These are phyloP conservation scores for Numenius phaeopus DNA, from an alignment of 2,797 vertebrate genomes.

Conservation along the genomic window DNA sequence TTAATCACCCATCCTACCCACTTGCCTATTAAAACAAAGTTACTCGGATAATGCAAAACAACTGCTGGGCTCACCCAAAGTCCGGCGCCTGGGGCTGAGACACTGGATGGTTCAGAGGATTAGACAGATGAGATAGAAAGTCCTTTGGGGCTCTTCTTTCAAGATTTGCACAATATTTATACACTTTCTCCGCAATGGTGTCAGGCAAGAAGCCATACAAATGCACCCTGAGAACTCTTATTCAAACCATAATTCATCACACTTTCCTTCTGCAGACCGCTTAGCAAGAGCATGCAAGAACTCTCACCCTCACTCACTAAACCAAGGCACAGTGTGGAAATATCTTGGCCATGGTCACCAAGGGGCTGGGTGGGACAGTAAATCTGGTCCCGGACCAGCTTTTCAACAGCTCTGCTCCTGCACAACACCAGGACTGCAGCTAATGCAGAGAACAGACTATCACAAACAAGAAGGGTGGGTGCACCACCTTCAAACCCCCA, in stretches of 20 bases:
- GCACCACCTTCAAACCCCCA: neutral
- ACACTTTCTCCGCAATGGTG: neutral
- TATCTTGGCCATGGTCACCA: rapidly evolving
- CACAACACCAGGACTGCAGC: rapidly evolving
- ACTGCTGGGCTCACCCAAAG: constrained; percentile 35
- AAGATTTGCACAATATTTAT: neutral
- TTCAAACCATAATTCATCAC: neutral
- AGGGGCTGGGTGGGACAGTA: neutral
- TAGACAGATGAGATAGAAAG: neutral
- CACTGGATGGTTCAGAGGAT: neutral
- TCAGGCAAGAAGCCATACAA: neutral
- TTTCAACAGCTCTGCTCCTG: neutral
- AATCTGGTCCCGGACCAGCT: neutral
- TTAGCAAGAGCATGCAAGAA: neutral
- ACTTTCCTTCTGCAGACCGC: neutral
- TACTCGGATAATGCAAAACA: neutral
- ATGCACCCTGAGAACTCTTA: neutral
- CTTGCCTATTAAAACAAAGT: neutral
- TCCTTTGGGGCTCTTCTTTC: constrained; percentile 9
- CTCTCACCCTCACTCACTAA: neutral
- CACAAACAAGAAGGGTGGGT: neutral
- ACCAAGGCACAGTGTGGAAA: neutral
- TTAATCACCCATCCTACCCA: neutral
- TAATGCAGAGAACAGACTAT: neutral
- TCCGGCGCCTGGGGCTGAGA: neutral